Base-by-base conservation (phyloP, 2,797 vertebrate genomes). In the Siniperca scherzeri region DNA sequence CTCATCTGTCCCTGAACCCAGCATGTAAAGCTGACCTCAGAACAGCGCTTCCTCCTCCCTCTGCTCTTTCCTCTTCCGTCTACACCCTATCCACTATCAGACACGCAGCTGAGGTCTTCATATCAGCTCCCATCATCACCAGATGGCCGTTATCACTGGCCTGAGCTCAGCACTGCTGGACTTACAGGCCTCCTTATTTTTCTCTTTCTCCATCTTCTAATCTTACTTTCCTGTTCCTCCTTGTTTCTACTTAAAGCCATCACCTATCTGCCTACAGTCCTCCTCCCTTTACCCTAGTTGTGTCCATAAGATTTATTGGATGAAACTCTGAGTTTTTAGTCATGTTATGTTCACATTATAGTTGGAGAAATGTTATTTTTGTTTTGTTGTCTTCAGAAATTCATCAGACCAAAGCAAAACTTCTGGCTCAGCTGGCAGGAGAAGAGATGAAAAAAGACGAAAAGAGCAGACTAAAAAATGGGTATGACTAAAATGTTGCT, bases 71-170 rank as follows among this genome's bases (percentile, higher is more conserved):
- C 89, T 88, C 66, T 57, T 87, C 85, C 79, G 76, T 84, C 81
- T 82, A 53, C 87, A 83, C 83, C 76, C 57, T 50, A 27, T 74
- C 53, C 61, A 10, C 87, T 68, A 81, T 87, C 78, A 81, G 69
- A 74, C 38, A 64, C 65, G 40, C 38, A 67, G 61, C 56, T 75
- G 55, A 75, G 88, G 69, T 80, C 88, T n/a, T 78, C 71, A 60
- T 92, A 92, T 94, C 92, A 91, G 70, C 79, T 80, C 79, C 78
- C 30, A 88, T 44, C 79, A 82, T 88, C 86, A 84, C 81, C 91
- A 92, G 87, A 89, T 89, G 87, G 48, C 87, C 74, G 68, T 90
- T 89, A 93, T 93, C 84, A 19, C 61, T 65, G 70, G 56, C 36
- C 67, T 86, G 66, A 87, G 66, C 80, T 84, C 76, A 77, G 72